Evolutionary conservation across 2,888 invertebrate genomes (phyloP).

Genomic region (Ischnus inquisitorius): DNA sequence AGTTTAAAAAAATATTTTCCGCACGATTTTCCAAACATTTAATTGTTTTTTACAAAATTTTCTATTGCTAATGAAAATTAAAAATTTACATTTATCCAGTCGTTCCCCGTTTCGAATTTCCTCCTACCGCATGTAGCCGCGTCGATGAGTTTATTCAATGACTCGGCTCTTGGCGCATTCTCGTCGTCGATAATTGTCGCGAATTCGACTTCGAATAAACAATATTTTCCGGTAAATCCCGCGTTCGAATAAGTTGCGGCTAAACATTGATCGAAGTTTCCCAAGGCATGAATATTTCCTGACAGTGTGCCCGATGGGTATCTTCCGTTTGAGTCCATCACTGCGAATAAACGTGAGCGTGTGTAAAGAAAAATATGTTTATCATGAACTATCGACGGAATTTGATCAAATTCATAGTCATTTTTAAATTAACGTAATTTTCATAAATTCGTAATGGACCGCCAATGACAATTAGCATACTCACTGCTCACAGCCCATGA

Average conservation of each 20-base stretch:
- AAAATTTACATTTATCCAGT: neutral
- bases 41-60: too few species aligned
- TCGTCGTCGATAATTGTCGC: neutral
- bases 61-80: too few species aligned
- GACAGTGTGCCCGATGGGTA: neutral
- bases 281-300: neutral
- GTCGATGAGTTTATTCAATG: neutral
- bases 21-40: too few species aligned
- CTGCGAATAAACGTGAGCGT: neutral
- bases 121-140: neutral
- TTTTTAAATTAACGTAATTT: too few species aligned
- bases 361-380: neutral
- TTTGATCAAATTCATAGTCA: too few species aligned
- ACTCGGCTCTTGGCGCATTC: neutral
- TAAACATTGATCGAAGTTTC: neutral
- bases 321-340: constrained; percentile 1
- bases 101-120: neutral
- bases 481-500: neutral
- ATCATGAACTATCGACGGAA: neutral
- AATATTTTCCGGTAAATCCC: constrained; percentile 18
- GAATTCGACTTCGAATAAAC: neutral
- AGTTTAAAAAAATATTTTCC: too few species aligned
- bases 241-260: neutral
- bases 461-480: constrained; percentile 2
- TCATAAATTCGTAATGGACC: too few species aligned